Conservation (phyloP, 2,888 invertebrate genomes). For the Eilema depressum region DNA sequence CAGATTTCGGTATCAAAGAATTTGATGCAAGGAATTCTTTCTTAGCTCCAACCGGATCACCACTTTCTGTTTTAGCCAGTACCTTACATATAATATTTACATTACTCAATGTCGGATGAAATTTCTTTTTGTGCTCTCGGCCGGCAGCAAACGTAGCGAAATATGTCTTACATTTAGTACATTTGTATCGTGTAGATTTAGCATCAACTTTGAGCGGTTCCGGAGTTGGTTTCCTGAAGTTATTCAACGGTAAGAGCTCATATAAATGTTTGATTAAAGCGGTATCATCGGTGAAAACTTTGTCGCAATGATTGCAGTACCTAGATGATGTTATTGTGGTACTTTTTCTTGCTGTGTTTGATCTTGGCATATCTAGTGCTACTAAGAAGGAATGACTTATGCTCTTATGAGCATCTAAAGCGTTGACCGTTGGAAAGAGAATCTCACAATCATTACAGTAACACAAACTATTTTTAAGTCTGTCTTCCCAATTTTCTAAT, state of each 20-base stretch:
- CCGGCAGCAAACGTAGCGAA: conserved; percentile 10
- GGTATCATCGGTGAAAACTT: conserved; percentile 55
- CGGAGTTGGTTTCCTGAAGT: conserved; percentile 21
- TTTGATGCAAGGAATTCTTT: conserved; percentile 21
- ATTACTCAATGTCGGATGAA: conserved; percentile 1
- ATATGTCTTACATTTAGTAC: conserved; percentile 18
- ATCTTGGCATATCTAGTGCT: conserved; percentile 36
- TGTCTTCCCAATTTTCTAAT: conserved; percentile 60
- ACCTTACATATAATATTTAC: conserved; percentile 16
- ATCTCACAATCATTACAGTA: conserved; percentile 62
- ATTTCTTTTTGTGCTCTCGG: conserved; percentile 6
- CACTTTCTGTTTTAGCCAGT: conserved; percentile 3
- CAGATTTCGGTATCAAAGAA: conserved; percentile 49
- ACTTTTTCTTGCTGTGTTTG: conserved; percentile 45
- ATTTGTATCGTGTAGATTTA: conserved; percentile 16
- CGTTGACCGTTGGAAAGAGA: conserved; percentile 64
- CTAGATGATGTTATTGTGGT: conserved; percentile 24
- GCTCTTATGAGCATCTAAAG: conserved; percentile 67
- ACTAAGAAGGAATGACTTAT: conserved; percentile 62
- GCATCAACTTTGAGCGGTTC: conserved; percentile 5
- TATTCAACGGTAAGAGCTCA: conserved; percentile 54
- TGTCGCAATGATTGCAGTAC: conserved; percentile 64
- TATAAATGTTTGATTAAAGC: conserved; percentile 65
- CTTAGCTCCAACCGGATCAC: not conserved
- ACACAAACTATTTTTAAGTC: conserved; percentile 49